These are phyloP conservation scores for Monodelphis domestica DNA, from an alignment of 2,797 vertebrate species.

Conservation along the genomic window DNA sequence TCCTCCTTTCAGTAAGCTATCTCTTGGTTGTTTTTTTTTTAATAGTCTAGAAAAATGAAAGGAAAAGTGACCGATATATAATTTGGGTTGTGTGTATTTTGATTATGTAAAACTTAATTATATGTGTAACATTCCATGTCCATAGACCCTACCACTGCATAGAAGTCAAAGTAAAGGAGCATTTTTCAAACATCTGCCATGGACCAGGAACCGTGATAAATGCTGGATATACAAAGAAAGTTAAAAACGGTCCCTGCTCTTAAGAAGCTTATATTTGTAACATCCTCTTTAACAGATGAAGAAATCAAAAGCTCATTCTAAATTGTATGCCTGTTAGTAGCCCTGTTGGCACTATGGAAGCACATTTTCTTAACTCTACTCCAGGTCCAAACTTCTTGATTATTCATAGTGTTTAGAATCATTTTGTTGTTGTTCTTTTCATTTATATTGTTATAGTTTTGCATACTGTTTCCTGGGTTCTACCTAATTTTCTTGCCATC, in stretches of 20 bases:
- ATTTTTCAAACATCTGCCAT: neutral
- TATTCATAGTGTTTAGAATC: neutral
- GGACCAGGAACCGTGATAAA: neutral
- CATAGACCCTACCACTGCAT: neutral
- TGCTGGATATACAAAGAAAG: neutral
- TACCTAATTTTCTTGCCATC: neutral
- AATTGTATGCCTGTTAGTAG: neutral
- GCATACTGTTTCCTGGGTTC: neutral
- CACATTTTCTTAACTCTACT: neutral
- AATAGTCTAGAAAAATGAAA: neutral
- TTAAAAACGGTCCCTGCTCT: neutral
- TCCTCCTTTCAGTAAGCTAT: neutral
- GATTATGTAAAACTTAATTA: neutral
- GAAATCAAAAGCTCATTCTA: neutral
- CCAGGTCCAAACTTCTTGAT: neutral
- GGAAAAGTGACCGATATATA: neutral
- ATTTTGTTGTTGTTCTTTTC: neutral
- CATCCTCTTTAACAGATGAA: neutral
- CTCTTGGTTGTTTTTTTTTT: neutral
- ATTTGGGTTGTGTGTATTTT: neutral
- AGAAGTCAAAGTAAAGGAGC: neutral
- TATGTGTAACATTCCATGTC: neutral
- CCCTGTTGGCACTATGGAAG: neutral
- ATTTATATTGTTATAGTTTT: neutral
- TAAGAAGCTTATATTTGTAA: neutral